These are phyloP conservation scores for Colius striatus DNA, from an alignment of 2,113 vertebrate species.

Conservation along the genomic window DNA sequence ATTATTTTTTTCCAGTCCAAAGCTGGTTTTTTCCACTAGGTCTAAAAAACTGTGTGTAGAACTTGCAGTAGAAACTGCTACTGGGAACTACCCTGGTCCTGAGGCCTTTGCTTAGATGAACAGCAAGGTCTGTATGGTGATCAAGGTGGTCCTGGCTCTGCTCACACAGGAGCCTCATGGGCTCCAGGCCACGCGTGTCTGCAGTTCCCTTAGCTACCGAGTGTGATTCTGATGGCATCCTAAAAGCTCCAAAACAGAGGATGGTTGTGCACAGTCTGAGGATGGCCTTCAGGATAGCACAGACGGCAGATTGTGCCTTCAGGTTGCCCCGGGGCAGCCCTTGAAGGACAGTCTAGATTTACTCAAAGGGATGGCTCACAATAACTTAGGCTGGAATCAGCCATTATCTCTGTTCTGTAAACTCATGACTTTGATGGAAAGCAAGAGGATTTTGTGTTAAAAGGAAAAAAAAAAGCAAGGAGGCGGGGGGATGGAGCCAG, in stretches of 20 bases:
- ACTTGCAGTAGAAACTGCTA: background rate
- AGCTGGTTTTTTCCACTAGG: background rate
- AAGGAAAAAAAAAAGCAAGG: background rate
- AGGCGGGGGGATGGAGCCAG: background rate
- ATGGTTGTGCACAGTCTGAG: background rate
- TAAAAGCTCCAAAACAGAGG: background rate
- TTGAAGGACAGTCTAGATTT: background rate
- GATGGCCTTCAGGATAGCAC: background rate
- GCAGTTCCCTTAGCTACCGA: background rate
- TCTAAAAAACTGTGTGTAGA: conserved; percentile 7
- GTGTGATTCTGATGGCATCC: background rate
- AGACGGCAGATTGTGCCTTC: background rate
- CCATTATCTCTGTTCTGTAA: conserved; percentile 1
- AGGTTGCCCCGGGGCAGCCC: background rate
- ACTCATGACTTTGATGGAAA: conserved; percentile 36
- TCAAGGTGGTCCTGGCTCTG: background rate
- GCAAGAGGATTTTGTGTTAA: conserved; percentile 40
- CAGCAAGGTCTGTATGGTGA: background rate
- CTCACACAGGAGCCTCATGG: background rate
- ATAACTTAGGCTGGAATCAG: background rate
- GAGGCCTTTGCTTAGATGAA: background rate
- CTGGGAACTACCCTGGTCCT: background rate
- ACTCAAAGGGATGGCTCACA: background rate
- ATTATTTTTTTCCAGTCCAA: background rate
- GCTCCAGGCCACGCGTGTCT: background rate